Evolutionary conservation across 1,140 invertebrate genomes (phyloP), one percentile per base, ranked within the genome.

Genomic region (Drosophila lacteicornis): DNA sequence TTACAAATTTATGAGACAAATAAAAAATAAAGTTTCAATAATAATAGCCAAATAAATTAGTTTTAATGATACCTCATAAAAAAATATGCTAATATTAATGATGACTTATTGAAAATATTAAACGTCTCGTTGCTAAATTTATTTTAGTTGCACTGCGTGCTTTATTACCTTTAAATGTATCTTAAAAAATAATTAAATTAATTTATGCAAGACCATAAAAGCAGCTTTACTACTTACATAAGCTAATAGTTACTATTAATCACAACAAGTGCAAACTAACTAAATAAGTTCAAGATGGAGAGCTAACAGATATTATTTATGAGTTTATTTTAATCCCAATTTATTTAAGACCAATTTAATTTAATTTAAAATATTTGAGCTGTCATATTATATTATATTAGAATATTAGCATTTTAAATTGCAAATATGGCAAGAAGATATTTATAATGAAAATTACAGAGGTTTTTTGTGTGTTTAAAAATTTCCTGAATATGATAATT

Each of bases 371-470:
- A 33, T 33, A 33, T 33, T 33, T 33, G 8, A 33, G 30, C 1
- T 2, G 30, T 33, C 6, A 33, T 33, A 33, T 33, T 33, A 5
- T 33, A 33, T 33, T 33, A 8, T 33, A 33, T 9, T 8, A 33
- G 27, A 40, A 53, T 22, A 70, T 68, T 70, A 56, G 40, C 49
- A 70, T 70, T 55, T 70, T 50, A 73, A 73, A 73, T 73, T 73
- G 38, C 46, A 55, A 38, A 22, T 61, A 27, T 61, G 30, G 15
- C 19, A 55, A 30, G 13, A 40, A 66, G 9, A n/a, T 25, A 33
- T 61, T 33, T 25, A 9, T 0, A 9, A 19, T 15, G 12, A 4
- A 15, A 46, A 19, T 25, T 50, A 3, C 2, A 27, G 4, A 19
- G 11, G 36, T 17, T 11, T 33, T 2, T 50, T 36, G 30, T 30